Conservation (phyloP, 2,888 invertebrate species). For the Tipula unca region DNA sequence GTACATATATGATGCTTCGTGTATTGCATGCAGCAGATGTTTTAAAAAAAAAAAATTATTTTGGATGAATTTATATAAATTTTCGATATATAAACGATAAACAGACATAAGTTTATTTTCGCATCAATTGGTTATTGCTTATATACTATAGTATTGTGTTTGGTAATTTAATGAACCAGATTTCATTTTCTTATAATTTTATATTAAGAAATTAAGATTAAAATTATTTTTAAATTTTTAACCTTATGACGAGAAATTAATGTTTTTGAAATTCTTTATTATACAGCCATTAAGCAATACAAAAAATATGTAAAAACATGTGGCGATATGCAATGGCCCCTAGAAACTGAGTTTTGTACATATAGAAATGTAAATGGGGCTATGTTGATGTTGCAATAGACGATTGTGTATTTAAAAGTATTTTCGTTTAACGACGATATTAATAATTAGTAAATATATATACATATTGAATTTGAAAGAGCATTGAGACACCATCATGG, state of each 20-base stretch:
- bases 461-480: too few relatives aligned
- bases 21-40: not conserved
- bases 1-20: not conserved
- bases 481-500: too few relatives aligned
- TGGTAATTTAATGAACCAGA: not conserved
- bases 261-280: not conserved
- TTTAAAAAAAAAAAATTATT: not conserved
- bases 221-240: not conserved
- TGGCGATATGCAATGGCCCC: not conserved
- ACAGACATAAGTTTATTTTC: not conserved
- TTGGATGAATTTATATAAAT: not conserved
- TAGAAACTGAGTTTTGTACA: not conserved
- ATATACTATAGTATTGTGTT: too few relatives aligned
- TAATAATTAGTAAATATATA: too few relatives aligned
- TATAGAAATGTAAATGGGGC: too few relatives aligned
- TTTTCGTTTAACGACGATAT: too few relatives aligned
- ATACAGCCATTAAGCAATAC: not conserved
- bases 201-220: not conserved
- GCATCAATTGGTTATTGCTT: conserved; percentile 14
- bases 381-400: too few relatives aligned
- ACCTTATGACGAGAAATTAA: not conserved
- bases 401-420: too few relatives aligned
- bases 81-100: not conserved
- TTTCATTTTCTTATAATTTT: not conserved
- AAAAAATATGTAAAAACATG: not conserved